Base-by-base conservation (phyloP, 2,888 invertebrate species). In the Philereme vetulata region DNA sequence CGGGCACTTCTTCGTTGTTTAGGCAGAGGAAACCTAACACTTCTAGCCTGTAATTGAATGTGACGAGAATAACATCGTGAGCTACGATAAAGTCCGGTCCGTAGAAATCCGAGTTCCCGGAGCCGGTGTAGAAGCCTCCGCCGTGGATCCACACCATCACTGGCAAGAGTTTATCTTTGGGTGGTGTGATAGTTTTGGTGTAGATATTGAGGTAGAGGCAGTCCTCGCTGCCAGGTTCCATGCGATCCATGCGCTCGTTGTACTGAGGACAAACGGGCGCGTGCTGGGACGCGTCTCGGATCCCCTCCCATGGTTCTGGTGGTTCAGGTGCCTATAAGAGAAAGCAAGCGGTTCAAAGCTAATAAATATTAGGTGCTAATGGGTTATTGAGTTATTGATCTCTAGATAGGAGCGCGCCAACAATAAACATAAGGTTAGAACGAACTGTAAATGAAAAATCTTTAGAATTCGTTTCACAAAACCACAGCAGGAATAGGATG, bases 151-250 rank as follows among this genome's bases (percentile, higher is more conserved):
- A 93, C 34, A 93, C 80, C 85, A 93, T 83, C 1, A 93, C 92
- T 0, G 93, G 90, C 1, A 81, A 70, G 5, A 76, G 75, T 45
- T 61, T 54, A 2, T 72, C 5, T 4, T 81, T 78, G 1, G 72
- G 5, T 3, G 83, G 80, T 2, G 65, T 66, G 5, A 85, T 60
- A 32, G 68, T 72, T 65, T 78, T 84, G 5, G 94, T 93, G 78
- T 94, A 96, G 0, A 96, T 94, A 77, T 96, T 96, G 11, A 96
- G 84, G 73, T 94, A 95, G 4, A 96, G 92, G 65, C 96, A 96
- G 76, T 94, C 94, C 73, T 94, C 94, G 68, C 89, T 92, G 56
- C 94, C 94, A 44, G 85, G 78, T 40, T 93, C 91, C 8, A 86
- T 85, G 10, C 93, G 86, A 60, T 93, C 91, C 67, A 88, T 70